Conservation (phyloP, 2,797 vertebrate species). For the Eidolon dupreanum region DNA sequence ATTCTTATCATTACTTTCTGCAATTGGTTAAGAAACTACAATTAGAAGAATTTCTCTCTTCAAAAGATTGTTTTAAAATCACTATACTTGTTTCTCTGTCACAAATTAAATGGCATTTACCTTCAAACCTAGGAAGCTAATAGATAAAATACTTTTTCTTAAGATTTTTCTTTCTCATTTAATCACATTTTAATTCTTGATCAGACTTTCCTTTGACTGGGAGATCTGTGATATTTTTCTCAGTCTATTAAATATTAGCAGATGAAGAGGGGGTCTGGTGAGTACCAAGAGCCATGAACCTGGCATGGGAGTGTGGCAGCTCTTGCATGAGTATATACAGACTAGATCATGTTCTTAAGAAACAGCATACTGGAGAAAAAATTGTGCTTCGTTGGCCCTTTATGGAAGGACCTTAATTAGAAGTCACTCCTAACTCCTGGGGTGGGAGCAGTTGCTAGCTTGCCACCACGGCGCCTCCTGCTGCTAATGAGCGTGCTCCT, state of each 20-base stretch:
- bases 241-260: background rate
- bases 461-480: slow-evolving; percentile 36
- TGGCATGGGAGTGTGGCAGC: background rate
- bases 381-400: slow-evolving; percentile 55
- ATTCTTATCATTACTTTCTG: slow-evolving; percentile 33
- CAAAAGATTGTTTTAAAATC: slow-evolving; percentile 43
- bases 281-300: background rate
- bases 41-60: slow-evolving; percentile 54
- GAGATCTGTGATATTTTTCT: background rate
- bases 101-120: slow-evolving; percentile 29
- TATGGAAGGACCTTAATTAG: slow-evolving; percentile 54
- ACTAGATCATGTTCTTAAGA: slow-evolving; percentile 33
- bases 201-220: background rate
- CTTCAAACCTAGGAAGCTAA: slow-evolving; percentile 33
- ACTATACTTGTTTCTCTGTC: slow-evolving; percentile 41
- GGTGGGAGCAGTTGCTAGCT: slow-evolving; percentile 41
- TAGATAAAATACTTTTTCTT: background rate
- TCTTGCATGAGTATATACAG: background rate
- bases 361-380: slow-evolving; percentile 44
- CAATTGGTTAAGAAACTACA: slow-evolving; percentile 42
- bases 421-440: slow-evolving; percentile 60
- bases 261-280: background rate
- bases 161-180: slow-evolving; percentile 39
- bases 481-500: slow-evolving; percentile 67
- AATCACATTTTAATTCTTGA: slow-evolving; percentile 11